Evolutionary conservation across 2,888 invertebrate species (phyloP), one percentile per base, ranked within the genome.

Genomic region (Tetragonisca angustula): DNA sequence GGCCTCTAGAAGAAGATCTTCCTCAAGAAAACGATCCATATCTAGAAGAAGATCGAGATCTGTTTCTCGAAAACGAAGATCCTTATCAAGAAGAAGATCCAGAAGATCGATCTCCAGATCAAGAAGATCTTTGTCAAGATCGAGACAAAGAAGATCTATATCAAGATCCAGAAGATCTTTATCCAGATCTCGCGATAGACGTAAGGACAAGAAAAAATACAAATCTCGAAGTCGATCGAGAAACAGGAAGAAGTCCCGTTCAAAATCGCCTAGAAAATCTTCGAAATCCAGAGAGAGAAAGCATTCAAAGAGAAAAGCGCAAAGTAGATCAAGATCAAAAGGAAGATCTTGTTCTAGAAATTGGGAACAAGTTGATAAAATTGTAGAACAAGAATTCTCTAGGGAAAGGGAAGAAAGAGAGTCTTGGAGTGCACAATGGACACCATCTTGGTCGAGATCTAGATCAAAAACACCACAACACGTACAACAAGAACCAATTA

Each of bases 401-500:
- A 83, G 91, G 0, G 91, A 90, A 6, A 86, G 91, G 6, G 90
- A 91, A 0, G 91, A 91, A 19, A 86, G 91, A 1, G 91, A 92
- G 13, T 92, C 93, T 0, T 94, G 94, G 94, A 92, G 91, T 64
- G 93, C 92, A 1, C 94, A 94, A 24, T 95, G 95, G 95, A 94
- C 95, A 2, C 96, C 96, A 13, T 95, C 96, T 54, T 95, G 96
- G 94, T 96, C 96, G 5, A 95, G 96, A 76, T 96, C 97, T 54
- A 95, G 96, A 70, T 95, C 96, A 59, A 95, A 95, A 54, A 92
- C 93, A 0, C 95, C 95, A 3, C 93, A 91, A 49, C 88, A 92
- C 0, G 87, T 94, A 36, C 89, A 90, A 43, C 85, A 87, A 27
- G 91, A 92, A 11, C 89, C 87, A 3, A 81, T 92, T 11, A 78